Conservation (phyloP, 2,888 invertebrate species). For the Oligia strigilis region DNA sequence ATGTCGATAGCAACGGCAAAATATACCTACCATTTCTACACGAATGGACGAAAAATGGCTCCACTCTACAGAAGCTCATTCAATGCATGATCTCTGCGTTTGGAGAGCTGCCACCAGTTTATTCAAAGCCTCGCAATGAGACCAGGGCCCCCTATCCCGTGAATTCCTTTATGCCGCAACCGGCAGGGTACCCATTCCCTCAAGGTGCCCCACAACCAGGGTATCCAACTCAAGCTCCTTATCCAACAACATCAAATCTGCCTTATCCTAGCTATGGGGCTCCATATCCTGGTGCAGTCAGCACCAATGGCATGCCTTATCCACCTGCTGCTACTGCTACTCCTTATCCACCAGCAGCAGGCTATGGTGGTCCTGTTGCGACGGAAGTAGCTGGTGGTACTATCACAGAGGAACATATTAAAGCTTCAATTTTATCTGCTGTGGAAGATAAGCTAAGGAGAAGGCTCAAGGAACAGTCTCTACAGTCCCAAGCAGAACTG, state of each 20-base stretch:
- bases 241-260: slow-evolving; percentile 83
- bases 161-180: slow-evolving; percentile 85
- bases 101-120: slow-evolving; percentile 98
- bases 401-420: slow-evolving; percentile 98
- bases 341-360: slow-evolving; percentile 79
- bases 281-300: slow-evolving; percentile 80
- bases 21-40: slow-evolving; percentile 99
- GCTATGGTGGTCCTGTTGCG: slow-evolving; percentile 75
- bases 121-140: slow-evolving; percentile 92
- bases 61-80: slow-evolving; percentile 96
- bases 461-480: slow-evolving; percentile 96
- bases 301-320: slow-evolving; percentile 75
- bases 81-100: slow-evolving; percentile 98
- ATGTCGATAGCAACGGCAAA: slow-evolving; percentile 98
- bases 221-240: slow-evolving; percentile 81
- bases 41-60: slow-evolving; percentile 96
- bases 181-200: slow-evolving; percentile 85
- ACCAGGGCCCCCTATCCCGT: slow-evolving; percentile 91
- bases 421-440: slow-evolving; percentile 97
- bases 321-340: slow-evolving; percentile 75
- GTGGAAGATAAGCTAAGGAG: slow-evolving; percentile 98
- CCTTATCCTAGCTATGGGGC: slow-evolving; percentile 90
- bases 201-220: slow-evolving; percentile 64
- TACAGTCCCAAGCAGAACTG: slow-evolving; percentile 97
- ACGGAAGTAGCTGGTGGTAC: slow-evolving; percentile 92